These are phyloP conservation scores for Labrus mixtus DNA, from an alignment of 2,113 vertebrate species.

Conservation along the genomic window DNA sequence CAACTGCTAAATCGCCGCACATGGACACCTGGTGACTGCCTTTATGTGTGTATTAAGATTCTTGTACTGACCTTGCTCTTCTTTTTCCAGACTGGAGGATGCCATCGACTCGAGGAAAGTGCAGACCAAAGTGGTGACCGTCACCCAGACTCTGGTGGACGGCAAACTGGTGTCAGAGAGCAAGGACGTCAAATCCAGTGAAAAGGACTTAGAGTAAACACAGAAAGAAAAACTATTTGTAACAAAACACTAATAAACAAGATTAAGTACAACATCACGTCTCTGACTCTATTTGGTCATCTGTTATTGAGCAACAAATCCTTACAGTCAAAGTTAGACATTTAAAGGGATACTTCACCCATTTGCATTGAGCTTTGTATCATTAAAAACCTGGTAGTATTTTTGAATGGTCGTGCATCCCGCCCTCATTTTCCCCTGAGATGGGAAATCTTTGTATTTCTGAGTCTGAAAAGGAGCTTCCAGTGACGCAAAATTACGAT, in stretches of 20 bases:
- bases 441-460: too few relatives aligned
- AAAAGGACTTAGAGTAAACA: background rate
- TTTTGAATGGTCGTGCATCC: too few relatives aligned
- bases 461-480: too few relatives aligned
- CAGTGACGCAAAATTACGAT: too few relatives aligned
- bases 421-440: too few relatives aligned
- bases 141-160: conserved; percentile 75
- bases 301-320: background rate
- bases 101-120: conserved; percentile 29
- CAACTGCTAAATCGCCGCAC: conserved; percentile 3
- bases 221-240: background rate
- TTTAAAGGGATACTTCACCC: too few relatives aligned
- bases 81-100: conserved; percentile 58
- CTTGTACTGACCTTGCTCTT: background rate
- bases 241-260: conserved; percentile 37
- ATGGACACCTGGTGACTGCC: background rate
- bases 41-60: background rate
- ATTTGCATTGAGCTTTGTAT: too few relatives aligned
- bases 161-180: conserved; percentile 76
- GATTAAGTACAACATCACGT: background rate
- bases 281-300: background rate
- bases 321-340: too few relatives aligned
- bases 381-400: too few relatives aligned
- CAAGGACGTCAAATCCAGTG: conserved; percentile 54
- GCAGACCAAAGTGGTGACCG: conserved; percentile 66